phyloP scores from a whole-genome alignment of 2,113 vertebrate species.

The Cepphus grylle region DNA sequence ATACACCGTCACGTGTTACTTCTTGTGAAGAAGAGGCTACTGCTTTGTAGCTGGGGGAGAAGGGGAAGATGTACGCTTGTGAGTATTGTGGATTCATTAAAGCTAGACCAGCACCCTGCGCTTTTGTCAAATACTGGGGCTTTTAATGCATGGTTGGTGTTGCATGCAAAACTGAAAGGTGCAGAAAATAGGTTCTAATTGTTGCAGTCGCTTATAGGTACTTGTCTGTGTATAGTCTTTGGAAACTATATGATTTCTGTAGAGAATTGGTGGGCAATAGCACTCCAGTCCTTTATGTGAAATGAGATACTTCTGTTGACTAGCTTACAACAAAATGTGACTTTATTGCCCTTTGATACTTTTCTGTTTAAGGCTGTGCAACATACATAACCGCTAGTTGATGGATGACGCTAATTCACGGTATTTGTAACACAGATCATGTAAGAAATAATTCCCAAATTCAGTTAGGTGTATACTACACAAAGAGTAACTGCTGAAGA shows the following conservation, averaged over 20 bases:
- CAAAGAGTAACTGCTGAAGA: not conserved
- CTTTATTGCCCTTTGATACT: not conserved
- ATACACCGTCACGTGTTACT: not conserved
- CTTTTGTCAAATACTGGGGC: not conserved
- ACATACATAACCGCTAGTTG: not conserved
- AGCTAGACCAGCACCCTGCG: not conserved
- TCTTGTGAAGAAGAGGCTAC: not conserved
- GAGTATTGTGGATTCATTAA: not conserved
- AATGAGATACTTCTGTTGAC: not conserved
- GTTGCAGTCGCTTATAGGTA: not conserved
- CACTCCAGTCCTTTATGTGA: not conserved
- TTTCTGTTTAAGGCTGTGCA: not conserved
- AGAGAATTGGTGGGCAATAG: not conserved
- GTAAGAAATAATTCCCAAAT: not conserved
- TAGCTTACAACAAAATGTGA: not conserved
- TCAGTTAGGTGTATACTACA: not conserved
- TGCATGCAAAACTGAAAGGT: not conserved
- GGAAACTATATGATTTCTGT: not conserved
- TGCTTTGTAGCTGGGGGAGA: not conserved
- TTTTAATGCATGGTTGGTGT: not conserved
- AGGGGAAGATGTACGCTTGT: not conserved
- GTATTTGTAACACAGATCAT: not conserved
- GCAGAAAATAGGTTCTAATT: not conserved
- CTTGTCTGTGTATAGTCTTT: not conserved
- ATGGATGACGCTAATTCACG: not conserved